Evolutionary conservation across 2,888 invertebrate genomes (phyloP).

Genomic region (Melanotus villosus): DNA sequence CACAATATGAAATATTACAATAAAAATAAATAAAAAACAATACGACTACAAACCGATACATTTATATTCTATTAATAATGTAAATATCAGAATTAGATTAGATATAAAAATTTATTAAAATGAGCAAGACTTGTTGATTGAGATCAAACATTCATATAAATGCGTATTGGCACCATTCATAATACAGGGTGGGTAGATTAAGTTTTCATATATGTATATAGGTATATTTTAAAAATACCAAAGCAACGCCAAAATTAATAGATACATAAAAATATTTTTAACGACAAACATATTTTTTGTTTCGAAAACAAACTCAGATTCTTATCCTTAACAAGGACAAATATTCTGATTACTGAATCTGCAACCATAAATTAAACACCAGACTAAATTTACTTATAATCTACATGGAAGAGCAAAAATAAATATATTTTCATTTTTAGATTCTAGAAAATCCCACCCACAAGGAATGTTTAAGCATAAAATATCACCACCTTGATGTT

Average conservation of each 20-base stretch:
- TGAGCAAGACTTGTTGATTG: conserved; percentile 23
- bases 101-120: conserved; percentile 27
- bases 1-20: conserved; percentile 17
- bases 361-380: too few relatives aligned
- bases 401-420: too few relatives aligned
- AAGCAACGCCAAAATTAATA: too few relatives aligned
- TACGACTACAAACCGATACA: conserved; percentile 16
- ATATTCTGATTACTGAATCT: too few relatives aligned
- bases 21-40: conserved; percentile 12
- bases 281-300: too few relatives aligned
- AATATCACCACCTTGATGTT: conserved; percentile 13
- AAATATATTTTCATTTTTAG: too few relatives aligned
- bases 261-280: too few relatives aligned
- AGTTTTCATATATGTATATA: not conserved
- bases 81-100: conserved; percentile 3
- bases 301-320: too few relatives aligned
- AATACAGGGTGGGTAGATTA: conserved; percentile 9
- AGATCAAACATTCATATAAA: conserved; percentile 18
- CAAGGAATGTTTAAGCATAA: conserved; percentile 17
- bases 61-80: conserved; percentile 16
- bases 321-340: too few relatives aligned
- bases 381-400: too few relatives aligned
- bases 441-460: conserved; percentile 5
- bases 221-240: too few relatives aligned
- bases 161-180: conserved; percentile 20